phyloP scores from a whole-genome alignment of 2,113 vertebrate genomes.

The Coptodon bakossiorum region DNA sequence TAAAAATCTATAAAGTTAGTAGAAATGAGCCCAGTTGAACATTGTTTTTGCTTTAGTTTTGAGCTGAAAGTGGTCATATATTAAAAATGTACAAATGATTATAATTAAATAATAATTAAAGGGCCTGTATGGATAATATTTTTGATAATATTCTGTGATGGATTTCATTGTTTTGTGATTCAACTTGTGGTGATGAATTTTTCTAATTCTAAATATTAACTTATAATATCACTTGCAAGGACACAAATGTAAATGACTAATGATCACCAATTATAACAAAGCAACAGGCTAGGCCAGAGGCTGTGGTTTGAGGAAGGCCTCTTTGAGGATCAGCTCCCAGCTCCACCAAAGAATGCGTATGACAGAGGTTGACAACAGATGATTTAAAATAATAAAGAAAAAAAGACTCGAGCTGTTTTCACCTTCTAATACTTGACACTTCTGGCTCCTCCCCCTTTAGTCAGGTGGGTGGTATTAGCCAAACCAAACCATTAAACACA shows the following conservation, averaged over 20 bases:
- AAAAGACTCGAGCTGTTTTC: conserved; percentile 8
- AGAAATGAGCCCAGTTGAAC: not conserved
- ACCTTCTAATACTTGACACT: conserved; percentile 21
- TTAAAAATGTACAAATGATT: not conserved
- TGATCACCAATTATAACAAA: not conserved
- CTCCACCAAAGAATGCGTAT: not conserved
- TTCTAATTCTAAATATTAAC: not conserved
- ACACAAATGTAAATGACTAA: not conserved
- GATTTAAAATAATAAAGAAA: not conserved
- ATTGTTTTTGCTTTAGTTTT: not conserved
- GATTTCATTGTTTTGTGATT: not conserved
- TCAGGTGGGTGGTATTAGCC: conserved; percentile 17
- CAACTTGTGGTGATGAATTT: not conserved
- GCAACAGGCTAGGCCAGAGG: not conserved
- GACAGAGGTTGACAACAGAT: not conserved
- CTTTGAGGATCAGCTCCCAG: not conserved
- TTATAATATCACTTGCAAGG: not conserved
- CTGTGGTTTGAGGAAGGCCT: not conserved
- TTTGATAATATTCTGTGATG: not conserved
- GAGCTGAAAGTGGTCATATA: not conserved
- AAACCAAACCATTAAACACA: conserved; percentile 5
- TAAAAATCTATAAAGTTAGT: not conserved
- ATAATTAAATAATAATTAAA: not conserved
- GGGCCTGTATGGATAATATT: not conserved
- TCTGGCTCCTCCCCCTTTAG: not conserved